These are phyloP conservation scores for Mimachlamys varia DNA, from an alignment of 2,888 invertebrate species.

Conservation along the genomic window DNA sequence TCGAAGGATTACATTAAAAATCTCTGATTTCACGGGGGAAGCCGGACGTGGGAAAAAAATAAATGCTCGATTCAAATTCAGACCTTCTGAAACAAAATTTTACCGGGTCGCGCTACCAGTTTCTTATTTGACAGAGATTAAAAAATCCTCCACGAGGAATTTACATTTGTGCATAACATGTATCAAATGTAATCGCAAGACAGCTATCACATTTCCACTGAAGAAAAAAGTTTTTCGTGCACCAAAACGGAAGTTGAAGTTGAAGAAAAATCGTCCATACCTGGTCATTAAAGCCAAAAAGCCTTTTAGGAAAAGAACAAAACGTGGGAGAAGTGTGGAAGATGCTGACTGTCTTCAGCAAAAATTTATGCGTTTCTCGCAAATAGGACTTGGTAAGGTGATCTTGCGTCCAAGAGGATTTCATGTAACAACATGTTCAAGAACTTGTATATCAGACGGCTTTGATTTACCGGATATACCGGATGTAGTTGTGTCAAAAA, in stretches of 20 bases:
- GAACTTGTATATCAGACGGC: not conserved
- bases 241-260: not conserved
- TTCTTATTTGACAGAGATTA: not conserved
- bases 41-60: not conserved
- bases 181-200: not conserved
- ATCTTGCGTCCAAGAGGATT: not conserved
- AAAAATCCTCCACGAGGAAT: not conserved
- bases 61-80: not conserved
- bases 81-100: not conserved
- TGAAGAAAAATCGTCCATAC: conserved; percentile 31
- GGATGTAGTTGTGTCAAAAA: not conserved
- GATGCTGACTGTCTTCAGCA: not conserved
- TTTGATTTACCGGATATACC: not conserved
- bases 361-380: not conserved
- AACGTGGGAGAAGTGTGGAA: not conserved
- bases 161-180: conserved; percentile 1
- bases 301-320: conserved; percentile 9
- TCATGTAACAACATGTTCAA: not conserved
- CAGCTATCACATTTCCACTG: not conserved
- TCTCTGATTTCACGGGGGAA: not conserved
- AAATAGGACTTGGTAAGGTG: not conserved
- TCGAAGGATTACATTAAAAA: not conserved
- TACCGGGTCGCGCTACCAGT: not conserved
- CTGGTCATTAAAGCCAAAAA: not conserved
- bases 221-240: not conserved